phyloP scores from a whole-genome alignment of 2,113 vertebrate species.

The Silurus asotus region DNA sequence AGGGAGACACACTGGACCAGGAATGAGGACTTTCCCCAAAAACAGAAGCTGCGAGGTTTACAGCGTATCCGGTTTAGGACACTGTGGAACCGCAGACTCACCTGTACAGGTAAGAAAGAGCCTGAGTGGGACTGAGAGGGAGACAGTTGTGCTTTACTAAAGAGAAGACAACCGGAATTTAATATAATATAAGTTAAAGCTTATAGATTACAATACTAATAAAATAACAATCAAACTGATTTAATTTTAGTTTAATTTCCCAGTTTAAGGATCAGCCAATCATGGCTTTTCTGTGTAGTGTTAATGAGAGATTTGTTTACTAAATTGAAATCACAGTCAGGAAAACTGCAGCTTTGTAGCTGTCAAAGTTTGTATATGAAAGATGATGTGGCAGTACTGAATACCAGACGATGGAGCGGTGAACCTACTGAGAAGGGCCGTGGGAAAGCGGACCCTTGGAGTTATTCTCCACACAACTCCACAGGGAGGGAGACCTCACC shows the following conservation, averaged over 20 bases:
- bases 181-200: background rate
- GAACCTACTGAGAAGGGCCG: constrained; percentile 66
- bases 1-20: constrained; percentile 65
- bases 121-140: background rate
- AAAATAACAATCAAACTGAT: background rate
- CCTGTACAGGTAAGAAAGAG: constrained; percentile 69
- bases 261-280: background rate
- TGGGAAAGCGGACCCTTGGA: constrained; percentile 70
- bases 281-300: background rate
- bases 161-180: background rate
- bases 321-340: background rate
- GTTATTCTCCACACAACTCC: constrained; percentile 64
- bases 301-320: background rate
- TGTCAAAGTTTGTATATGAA: constrained; percentile 7
- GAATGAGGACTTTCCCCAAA: constrained; percentile 76
- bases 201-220: background rate
- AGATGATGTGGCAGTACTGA: constrained; percentile 51
- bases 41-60: constrained; percentile 75
- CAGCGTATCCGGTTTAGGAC: constrained; percentile 69
- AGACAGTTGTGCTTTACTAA: background rate
- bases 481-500: constrained; percentile 65
- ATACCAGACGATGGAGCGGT: constrained; percentile 65
- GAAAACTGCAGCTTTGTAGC: background rate
- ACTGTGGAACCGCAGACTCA: constrained; percentile 47
- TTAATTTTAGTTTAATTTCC: background rate